phyloP scores from a whole-genome alignment of 2,888 invertebrate species.

The Tetheella fluctuosa region DNA sequence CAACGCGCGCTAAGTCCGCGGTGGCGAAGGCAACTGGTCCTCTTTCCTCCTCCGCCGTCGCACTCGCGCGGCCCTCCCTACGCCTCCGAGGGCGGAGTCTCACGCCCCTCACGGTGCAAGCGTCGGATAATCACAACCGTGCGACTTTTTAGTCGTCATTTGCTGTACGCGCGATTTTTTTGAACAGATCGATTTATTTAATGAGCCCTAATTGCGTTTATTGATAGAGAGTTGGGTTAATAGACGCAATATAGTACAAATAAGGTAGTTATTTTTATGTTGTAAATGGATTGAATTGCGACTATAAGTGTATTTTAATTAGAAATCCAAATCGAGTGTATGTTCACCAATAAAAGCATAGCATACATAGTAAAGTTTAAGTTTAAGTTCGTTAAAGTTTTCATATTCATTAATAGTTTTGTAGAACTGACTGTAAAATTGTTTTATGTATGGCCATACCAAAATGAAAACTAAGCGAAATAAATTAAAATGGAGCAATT shows the following conservation, averaged over 20 bases:
- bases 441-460: neutral
- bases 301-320: neutral
- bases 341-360: too few species aligned
- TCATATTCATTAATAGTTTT: too few species aligned
- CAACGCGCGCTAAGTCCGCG: constrained; percentile 75
- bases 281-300: neutral
- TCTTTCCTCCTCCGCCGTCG: constrained; percentile 66
- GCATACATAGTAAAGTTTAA: too few species aligned
- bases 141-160: constrained; percentile 63
- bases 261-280: neutral
- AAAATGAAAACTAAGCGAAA: neutral
- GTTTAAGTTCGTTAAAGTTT: too few species aligned
- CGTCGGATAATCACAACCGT: constrained; percentile 46
- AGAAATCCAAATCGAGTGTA: neutral
- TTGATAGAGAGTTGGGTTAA: constrained; percentile 52
- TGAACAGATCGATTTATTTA: constrained; percentile 66
- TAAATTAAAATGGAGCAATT: neutral
- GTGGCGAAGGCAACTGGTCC: constrained; percentile 74
- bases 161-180: constrained; percentile 48
- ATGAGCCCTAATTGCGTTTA: constrained; percentile 76
- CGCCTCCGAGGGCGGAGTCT: constrained; percentile 69
- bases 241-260: constrained; percentile 1
- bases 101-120: constrained; percentile 52
- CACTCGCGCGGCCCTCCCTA: constrained; percentile 71
- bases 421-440: too few species aligned